Evolutionary conservation across 2,888 invertebrate species (phyloP).

Genomic region (Chaetogeoica ovagalla): DNA sequence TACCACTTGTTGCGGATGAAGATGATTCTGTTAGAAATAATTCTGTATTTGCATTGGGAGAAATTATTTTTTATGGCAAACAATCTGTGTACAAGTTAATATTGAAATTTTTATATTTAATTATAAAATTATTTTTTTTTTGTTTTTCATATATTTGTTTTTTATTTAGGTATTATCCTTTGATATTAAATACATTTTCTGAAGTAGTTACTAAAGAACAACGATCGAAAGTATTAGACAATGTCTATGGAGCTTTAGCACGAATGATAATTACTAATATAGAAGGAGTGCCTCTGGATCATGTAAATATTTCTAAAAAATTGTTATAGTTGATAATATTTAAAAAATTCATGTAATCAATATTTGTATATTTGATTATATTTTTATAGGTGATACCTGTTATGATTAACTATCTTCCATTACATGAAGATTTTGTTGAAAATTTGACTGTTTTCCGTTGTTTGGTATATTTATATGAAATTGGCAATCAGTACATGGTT

Average conservation of each 20-base stretch:
- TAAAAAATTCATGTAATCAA: too few relatives aligned
- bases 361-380: not conserved
- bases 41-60: constrained; percentile 75
- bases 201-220: constrained; percentile 68
- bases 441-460: constrained; percentile 72
- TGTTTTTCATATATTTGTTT: not conserved
- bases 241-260: constrained; percentile 76
- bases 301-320: constrained; percentile 60
- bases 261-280: constrained; percentile 72
- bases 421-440: constrained; percentile 75
- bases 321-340: not conserved
- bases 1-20: constrained; percentile 66
- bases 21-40: constrained; percentile 76
- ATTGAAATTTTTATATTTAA: not conserved
- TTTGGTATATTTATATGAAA: constrained; percentile 67
- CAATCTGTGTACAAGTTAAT: constrained; percentile 62
- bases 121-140: not conserved
- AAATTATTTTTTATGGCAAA: constrained; percentile 70
- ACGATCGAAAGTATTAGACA: constrained; percentile 72
- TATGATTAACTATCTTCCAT: constrained; percentile 71
- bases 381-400: constrained; percentile 43
- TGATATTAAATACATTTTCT: constrained; percentile 71
- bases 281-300: constrained; percentile 69
- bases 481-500: constrained; percentile 59
- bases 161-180: constrained; percentile 65